A percentile compares a stretch with the other conserved stretches of the same genome.
These are phyloP conservation scores for Horisme vitalbata DNA, from an alignment of 2,888 invertebrate genomes.

Conservation along the genomic window DNA sequence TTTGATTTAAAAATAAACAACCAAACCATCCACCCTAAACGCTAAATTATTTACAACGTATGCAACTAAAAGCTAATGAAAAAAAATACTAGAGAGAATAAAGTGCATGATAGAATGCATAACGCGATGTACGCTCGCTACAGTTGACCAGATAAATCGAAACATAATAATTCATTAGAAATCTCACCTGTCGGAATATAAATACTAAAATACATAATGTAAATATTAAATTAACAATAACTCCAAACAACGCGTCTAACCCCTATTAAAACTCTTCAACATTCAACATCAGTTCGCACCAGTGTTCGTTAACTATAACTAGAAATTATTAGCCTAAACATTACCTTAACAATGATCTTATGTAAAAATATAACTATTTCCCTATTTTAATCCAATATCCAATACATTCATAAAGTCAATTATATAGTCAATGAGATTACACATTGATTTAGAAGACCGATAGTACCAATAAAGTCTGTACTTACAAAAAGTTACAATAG, in stretches of 20 bases:
- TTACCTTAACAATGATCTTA: conserved; percentile 64
- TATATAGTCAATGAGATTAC: conserved; percentile 30
- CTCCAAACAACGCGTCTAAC: conserved; percentile 72
- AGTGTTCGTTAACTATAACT: conserved; percentile 73
- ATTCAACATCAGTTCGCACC: conserved; percentile 81
- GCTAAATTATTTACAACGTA: conserved; percentile 66
- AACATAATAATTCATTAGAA: conserved; percentile 43
- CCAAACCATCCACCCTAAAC: conserved; percentile 70
- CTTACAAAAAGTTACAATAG: conserved; percentile 9
- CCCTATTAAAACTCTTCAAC: conserved; percentile 80
- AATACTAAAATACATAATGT: conserved; percentile 45
- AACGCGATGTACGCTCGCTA: conserved; percentile 20
- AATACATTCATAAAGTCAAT: conserved; percentile 13
- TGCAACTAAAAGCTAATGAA: conserved; percentile 47
- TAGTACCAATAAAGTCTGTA: conserved; percentile 21
- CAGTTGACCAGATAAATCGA: conserved; percentile 58
- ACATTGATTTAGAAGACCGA: conserved; percentile 19
- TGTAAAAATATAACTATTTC: conserved; percentile 74
- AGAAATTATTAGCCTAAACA: conserved; percentile 57
- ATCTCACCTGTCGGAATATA: conserved; percentile 53
- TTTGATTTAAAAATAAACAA: conserved; percentile 59
- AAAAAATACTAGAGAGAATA: conserved; percentile 72
- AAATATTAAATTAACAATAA: conserved; percentile 74
- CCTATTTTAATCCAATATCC: conserved; percentile 27
- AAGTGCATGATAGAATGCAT: conserved; percentile 49